Conservation (phyloP, 1,140 invertebrate species). For the Listronotus bonariensis region DNA sequence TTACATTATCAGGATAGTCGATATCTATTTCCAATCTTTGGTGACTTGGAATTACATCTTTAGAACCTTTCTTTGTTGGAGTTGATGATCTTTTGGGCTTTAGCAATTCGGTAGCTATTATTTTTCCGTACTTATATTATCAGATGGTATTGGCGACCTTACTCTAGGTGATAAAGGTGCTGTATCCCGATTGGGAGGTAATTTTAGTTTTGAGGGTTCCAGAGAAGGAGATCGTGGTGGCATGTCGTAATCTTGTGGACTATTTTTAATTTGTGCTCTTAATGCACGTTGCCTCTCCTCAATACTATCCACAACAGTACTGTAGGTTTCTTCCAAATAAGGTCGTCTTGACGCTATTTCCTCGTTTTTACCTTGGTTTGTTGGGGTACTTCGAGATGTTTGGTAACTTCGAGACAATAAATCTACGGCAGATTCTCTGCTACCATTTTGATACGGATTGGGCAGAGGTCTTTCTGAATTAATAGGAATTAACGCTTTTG, state of each 20-base stretch:
- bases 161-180: conserved; percentile 49
- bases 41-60: conserved; percentile 22
- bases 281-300: conserved; percentile 10
- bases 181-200: conserved; percentile 51
- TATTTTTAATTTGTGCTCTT: conserved; percentile 2
- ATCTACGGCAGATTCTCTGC: conserved; percentile 11
- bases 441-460: conserved; percentile 47
- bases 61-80: conserved; percentile 29
- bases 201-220: conserved; percentile 47
- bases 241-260: conserved; percentile 12
- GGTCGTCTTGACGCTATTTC: neutral
- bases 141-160: conserved; percentile 50
- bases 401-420: conserved; percentile 22
- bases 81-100: conserved; percentile 41
- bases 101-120: conserved; percentile 53
- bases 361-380: neutral
- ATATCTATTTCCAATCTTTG: conserved; percentile 34
- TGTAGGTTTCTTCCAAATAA: conserved; percentile 44
- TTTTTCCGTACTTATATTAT: conserved; percentile 50
- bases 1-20: conserved; percentile 36
- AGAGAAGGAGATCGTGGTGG: conserved; percentile 38
- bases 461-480: conserved; percentile 51
- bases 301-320: conserved; percentile 47
- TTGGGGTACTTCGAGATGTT: conserved; percentile 13
- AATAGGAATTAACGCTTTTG: conserved; percentile 52